Percentiles rank a stretch among this genome's conserved stretches.
Evolutionary conservation across 2,113 vertebrate species (phyloP).

Genomic region (Neodon shergylaensis): DNA sequence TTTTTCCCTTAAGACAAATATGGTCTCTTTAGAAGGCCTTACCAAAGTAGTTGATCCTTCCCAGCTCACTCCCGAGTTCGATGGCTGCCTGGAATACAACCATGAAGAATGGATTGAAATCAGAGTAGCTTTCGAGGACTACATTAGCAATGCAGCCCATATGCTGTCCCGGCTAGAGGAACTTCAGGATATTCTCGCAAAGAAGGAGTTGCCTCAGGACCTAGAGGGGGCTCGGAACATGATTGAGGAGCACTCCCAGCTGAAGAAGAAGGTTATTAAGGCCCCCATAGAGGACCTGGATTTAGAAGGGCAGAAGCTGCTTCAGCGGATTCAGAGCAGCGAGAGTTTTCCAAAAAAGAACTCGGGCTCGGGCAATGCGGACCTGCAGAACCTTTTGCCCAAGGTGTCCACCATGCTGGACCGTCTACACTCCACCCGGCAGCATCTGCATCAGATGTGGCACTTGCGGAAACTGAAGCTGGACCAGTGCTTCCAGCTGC

Average conservation of each 20-base stretch:
- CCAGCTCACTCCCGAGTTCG: slow-evolving; percentile 97
- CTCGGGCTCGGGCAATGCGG: slow-evolving; percentile 93
- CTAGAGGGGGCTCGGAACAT: slow-evolving; percentile 94
- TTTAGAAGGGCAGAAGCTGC: slow-evolving; percentile 94
- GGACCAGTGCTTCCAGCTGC: slow-evolving; percentile 99
- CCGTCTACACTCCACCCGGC: slow-evolving; percentile 94
- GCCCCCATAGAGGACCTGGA: slow-evolving; percentile 97
- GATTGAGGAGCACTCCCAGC: slow-evolving; percentile 95
- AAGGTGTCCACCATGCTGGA: slow-evolving; percentile 96
- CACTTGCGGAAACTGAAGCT: slow-evolving; percentile 97
- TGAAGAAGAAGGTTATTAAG: slow-evolving; percentile 97
- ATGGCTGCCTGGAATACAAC: slow-evolving; percentile 98
- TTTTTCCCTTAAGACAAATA: slow-evolving; percentile 91
- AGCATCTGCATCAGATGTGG: slow-evolving; percentile 99
- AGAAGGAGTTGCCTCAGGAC: slow-evolving; percentile 96
- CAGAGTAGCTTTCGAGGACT: slow-evolving; percentile 95
- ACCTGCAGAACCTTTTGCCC: slow-evolving; percentile 94
- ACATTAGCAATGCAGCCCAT: slow-evolving; percentile 94
- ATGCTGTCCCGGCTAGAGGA: slow-evolving; percentile 95
- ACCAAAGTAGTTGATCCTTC: slow-evolving; percentile 98
- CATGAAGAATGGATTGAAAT: slow-evolving; percentile 99
- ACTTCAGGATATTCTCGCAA: slow-evolving; percentile 96
- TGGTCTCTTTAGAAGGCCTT: slow-evolving; percentile 99
- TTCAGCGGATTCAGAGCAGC: slow-evolving; percentile 96
- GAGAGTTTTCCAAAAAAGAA: slow-evolving; percentile 93